phyloP scores from a whole-genome alignment of 1,140 invertebrate genomes.

The Magallana ariakensis region DNA sequence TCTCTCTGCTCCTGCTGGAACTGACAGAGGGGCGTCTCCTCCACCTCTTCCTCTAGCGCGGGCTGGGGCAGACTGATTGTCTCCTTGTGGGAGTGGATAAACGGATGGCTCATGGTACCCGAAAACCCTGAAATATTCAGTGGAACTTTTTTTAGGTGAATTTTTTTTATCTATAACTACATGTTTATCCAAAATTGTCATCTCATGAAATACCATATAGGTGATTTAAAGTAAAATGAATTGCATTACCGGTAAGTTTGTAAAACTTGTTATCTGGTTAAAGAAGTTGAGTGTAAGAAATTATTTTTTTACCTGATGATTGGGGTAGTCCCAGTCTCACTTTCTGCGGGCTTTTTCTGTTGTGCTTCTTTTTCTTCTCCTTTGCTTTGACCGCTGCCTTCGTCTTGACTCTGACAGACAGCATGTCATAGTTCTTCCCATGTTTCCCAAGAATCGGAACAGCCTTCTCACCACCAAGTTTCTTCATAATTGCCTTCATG shows the following conservation, averaged over 20 bases:
- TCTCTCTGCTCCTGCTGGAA: conserved; percentile 45
- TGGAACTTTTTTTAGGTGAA: too few relatives aligned
- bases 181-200: too few relatives aligned
- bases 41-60: conserved; percentile 74
- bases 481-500: conserved; percentile 41
- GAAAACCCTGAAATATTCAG: neutral
- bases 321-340: conserved; percentile 50
- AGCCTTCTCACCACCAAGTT: conserved; percentile 11
- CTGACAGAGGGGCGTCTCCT: conserved; percentile 64
- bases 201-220: too few relatives aligned
- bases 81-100: conserved; percentile 71
- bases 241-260: too few relatives aligned
- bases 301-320: conserved; percentile 49
- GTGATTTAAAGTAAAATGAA: too few relatives aligned
- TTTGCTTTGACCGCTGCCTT: conserved; percentile 36
- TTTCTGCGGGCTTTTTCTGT: conserved; percentile 50
- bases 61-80: conserved; percentile 64
- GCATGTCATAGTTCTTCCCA: neutral
- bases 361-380: conserved; percentile 41
- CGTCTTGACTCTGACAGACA: conserved; percentile 4
- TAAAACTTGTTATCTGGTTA: too few relatives aligned
- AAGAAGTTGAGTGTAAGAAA: too few relatives aligned
- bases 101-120: conserved; percentile 65
- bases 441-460: conserved; percentile 33
- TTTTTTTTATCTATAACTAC: too few relatives aligned